Evolutionary conservation across 2,888 invertebrate species (phyloP).

Genomic region (Phlogophora meticulosa): DNA sequence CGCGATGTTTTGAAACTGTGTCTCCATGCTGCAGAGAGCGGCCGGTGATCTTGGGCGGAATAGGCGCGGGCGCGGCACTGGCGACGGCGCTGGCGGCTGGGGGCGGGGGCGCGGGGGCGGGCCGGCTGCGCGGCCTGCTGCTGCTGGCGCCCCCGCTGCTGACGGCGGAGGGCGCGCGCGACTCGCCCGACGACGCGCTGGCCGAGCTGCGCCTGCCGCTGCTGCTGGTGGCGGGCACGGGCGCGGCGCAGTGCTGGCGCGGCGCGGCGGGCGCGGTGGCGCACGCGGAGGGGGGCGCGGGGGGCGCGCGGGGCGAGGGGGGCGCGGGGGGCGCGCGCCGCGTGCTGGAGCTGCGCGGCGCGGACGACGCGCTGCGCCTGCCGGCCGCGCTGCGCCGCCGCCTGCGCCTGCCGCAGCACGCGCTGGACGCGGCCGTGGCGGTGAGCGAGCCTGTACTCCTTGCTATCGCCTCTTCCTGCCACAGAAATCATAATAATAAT

Average conservation of each 20-base stretch:
- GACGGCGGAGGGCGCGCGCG: slow-evolving; percentile 92
- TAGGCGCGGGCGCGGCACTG: slow-evolving; percentile 41
- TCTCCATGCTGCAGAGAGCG: slow-evolving; percentile 28
- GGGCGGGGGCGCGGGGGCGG: slow-evolving; percentile 48
- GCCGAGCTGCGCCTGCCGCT: slow-evolving; percentile 58
- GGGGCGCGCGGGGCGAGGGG: slow-evolving; percentile 80
- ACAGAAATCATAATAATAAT: no score
- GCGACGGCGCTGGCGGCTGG: slow-evolving; percentile 34
- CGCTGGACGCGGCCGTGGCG: slow-evolving; percentile 91
- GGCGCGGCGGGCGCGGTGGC: slow-evolving; percentile 87
- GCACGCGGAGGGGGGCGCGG: slow-evolving; percentile 68
- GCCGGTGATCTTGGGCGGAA: slow-evolving; percentile 40
- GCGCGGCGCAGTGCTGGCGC: slow-evolving; percentile 90
- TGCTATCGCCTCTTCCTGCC: no score
- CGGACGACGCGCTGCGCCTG: slow-evolving; percentile 93
- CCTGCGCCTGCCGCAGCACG: slow-evolving; percentile 93
- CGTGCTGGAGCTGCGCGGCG: slow-evolving; percentile 92
- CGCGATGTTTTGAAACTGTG: no score
- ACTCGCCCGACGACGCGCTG: slow-evolving; percentile 92
- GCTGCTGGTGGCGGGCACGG: slow-evolving; percentile 92
- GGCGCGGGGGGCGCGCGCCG: slow-evolving; percentile 80
- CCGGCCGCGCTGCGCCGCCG: slow-evolving; percentile 90
- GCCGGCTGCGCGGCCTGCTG: slow-evolving; percentile 88
- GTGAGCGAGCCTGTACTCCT: slow-evolving; percentile 71
- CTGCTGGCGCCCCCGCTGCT: slow-evolving; percentile 93